Evolutionary conservation across 2,888 invertebrate species (phyloP), one percentile per base, ranked within the genome.

Genomic region (Nomada fabriciana): DNA sequence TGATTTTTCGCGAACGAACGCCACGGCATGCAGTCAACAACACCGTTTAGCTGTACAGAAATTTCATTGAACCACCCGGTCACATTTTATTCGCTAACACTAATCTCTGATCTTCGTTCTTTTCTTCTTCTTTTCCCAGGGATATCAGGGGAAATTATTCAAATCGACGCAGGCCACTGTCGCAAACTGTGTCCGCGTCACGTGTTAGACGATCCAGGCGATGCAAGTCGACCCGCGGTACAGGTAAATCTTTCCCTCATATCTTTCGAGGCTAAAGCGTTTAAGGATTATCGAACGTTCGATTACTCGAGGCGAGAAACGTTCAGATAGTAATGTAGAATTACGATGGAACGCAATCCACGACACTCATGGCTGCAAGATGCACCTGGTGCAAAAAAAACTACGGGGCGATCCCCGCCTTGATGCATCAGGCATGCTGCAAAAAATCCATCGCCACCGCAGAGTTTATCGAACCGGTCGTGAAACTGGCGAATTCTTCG

Each of bases 111-210:
- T 60, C 20, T 29, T n/a, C 42, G 9, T 61, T 13, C 7, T 10
- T 29, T 23, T 42, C 50, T 36, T 60, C 57, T 67, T 59, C 69
- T 72, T 67, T 74, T 88, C 85, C 52, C 84, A 94, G 94, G 92
- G 43, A 91, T 93, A 83, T 93, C 93, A 5, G 94, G 94, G 2
- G 93, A 94, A 81, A 86, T 92, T 4, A 92, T 94, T 36, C 89
- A 91, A 74, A 90, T 94, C 61, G 94, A 94, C 74, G 91, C 92
- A 7, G 94, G 94, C 13, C 92, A 92, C 61, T 94, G 94, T 82
- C 92, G 93, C 70, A 92, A 90, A 83, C 81, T 92, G 25, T 93
- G 93, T 70, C 93, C 93, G 20, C 90, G 89, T 52, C 90, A 93
- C 70, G 91, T 90, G 18, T 86, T 89, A 25, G 92, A 93, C 75